A percentile compares a stretch with the other conserved stretches of the same genome.
Evolutionary conservation across 2,888 invertebrate species (phyloP).

Genomic region (Macaria notata): DNA sequence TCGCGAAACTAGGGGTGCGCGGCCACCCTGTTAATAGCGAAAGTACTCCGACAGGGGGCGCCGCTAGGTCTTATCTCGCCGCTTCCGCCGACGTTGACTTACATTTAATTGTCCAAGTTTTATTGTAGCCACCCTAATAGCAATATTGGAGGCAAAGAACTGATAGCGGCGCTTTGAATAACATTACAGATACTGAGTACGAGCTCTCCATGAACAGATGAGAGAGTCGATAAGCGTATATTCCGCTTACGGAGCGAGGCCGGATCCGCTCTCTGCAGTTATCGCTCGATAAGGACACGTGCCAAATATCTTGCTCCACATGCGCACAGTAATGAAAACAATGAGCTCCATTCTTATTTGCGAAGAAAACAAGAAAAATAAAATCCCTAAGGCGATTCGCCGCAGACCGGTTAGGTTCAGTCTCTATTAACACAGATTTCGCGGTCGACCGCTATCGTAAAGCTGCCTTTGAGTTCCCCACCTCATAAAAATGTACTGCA

Average conservation of each 20-base stretch:
- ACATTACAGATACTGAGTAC: conserved; percentile 46
- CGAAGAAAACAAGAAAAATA: conserved; percentile 6
- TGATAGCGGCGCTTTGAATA: conserved; percentile 56
- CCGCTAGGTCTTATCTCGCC: conserved; percentile 71
- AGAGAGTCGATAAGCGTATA: conserved; percentile 33
- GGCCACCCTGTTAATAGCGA: conserved; percentile 70
- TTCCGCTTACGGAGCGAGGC: conserved; percentile 32
- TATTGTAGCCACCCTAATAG: conserved; percentile 71
- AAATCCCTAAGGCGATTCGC: background rate
- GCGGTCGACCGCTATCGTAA: conserved; percentile 5
- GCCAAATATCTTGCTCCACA: conserved; percentile 32
- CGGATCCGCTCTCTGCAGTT: conserved; percentile 33
- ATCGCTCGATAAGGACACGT: conserved; percentile 31
- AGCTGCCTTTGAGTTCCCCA: conserved; percentile 8
- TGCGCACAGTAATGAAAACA: conserved; percentile 19
- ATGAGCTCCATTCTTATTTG: conserved; percentile 9
- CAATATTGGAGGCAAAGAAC: conserved; percentile 62
- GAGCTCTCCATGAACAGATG: conserved; percentile 30
- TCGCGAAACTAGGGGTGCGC: conserved; percentile 49
- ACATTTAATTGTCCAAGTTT: conserved; percentile 80
- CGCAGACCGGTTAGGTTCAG: background rate
- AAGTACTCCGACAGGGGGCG: conserved; percentile 66
- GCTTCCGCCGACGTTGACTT: conserved; percentile 67
- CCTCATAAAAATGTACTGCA: conserved; percentile 21
- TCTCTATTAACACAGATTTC: conserved; percentile 18